Conservation (phyloP, 2,797 vertebrate species). For the Ctenopoma kingsleyae region DNA sequence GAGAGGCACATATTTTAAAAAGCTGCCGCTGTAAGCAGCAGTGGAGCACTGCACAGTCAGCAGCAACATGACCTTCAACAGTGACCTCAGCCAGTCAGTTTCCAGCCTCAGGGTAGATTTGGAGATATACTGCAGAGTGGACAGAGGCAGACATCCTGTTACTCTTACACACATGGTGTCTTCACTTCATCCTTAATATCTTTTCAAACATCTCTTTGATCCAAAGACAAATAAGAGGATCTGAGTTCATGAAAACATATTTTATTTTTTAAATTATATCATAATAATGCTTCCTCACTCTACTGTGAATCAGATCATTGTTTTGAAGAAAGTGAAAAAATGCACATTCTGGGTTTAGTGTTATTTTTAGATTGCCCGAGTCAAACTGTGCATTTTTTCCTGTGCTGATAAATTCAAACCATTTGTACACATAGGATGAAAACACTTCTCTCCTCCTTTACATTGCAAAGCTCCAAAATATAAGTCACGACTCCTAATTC, state of each 20-base stretch:
- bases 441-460: slow-evolving; percentile 22
- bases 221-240: slow-evolving; percentile 12
- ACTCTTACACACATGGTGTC: not conserved
- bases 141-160: slow-evolving; percentile 27
- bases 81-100: slow-evolving; percentile 56
- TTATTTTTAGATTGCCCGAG: not conserved
- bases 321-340: not conserved
- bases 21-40: slow-evolving; percentile 61
- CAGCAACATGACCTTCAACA: slow-evolving; percentile 63
- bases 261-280: not conserved
- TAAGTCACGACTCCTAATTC: slow-evolving; percentile 38
- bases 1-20: slow-evolving; percentile 28
- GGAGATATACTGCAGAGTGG: slow-evolving; percentile 41
- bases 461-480: slow-evolving; percentile 35
- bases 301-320: not conserved
- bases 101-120: slow-evolving; percentile 45
- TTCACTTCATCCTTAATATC: not conserved
- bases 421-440: slow-evolving; percentile 8
- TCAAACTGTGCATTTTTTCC: not conserved
- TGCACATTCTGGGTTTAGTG: not conserved
- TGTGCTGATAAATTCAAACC: not conserved
- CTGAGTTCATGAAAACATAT: not conserved
- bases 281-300: not conserved
- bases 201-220: slow-evolving; percentile 10
- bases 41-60: slow-evolving; percentile 55